Conservation (phyloP, 2,888 invertebrate species). For the Ochlodes sylvanus region DNA sequence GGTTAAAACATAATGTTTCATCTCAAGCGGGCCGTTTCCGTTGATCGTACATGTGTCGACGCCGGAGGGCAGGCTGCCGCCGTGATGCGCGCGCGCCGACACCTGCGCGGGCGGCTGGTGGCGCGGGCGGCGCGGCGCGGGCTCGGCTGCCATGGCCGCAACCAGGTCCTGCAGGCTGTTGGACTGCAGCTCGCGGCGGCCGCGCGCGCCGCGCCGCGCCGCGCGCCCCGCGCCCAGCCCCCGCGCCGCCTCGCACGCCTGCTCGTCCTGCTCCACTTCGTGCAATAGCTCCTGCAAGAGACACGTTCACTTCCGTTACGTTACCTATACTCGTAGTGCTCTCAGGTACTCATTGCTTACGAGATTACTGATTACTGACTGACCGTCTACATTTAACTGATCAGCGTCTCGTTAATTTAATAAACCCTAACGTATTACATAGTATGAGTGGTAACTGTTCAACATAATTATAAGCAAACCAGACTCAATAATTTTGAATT, state of each 20-base stretch:
- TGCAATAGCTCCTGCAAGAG: constrained; percentile 88
- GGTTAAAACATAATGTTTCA: no score
- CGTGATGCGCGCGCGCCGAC: constrained; percentile 74
- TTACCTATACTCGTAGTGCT: no score
- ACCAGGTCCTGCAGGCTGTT: constrained; percentile 86
- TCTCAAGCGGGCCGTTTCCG: neutral
- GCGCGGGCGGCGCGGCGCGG: constrained; percentile 62
- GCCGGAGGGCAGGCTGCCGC: constrained; percentile 79
- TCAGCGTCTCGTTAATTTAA: no score
- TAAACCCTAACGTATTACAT: no score
- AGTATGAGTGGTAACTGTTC: no score
- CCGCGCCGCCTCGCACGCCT: constrained; percentile 82
- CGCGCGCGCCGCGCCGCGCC: constrained; percentile 65
- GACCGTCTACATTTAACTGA: no score
- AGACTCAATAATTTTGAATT: no score
- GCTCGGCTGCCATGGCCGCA: constrained; percentile 77
- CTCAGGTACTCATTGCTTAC: no score
- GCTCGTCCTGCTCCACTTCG: constrained; percentile 91
- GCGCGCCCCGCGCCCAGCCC: constrained; percentile 61
- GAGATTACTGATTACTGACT: no score
- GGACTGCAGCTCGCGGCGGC: constrained; percentile 70
- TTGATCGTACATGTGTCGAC: constrained; percentile 72
- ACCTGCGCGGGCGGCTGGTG: constrained; percentile 60
- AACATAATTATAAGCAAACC: no score
- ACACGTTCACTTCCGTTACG: neutral